Percentiles rank a stretch among this genome's conserved stretches.
Evolutionary conservation across 2,888 invertebrate genomes (phyloP).

Genomic region (Phasia obesa): DNA sequence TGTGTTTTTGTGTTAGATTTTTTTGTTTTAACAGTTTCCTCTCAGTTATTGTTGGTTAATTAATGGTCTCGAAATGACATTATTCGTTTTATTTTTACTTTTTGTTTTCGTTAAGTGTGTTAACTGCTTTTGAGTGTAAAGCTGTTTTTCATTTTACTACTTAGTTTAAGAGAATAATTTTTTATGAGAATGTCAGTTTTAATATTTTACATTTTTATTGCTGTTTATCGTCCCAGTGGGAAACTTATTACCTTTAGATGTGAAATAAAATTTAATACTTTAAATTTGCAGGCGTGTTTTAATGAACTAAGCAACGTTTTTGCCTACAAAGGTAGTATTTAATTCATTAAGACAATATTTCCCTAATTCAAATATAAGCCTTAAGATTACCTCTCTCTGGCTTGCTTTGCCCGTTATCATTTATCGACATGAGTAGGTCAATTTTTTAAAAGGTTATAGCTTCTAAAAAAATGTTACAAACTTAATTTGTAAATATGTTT

Average conservation of each 20-base stretch:
- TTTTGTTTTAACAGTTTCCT: slow-evolving; percentile 18
- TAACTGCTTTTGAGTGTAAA: slow-evolving; percentile 34
- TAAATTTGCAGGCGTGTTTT: no score
- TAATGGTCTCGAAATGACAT: slow-evolving; percentile 65
- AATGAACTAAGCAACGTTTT: no score
- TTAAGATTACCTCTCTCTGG: no score
- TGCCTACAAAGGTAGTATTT: no score
- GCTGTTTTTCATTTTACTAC: slow-evolving; percentile 58
- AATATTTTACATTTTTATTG: slow-evolving; percentile 17
- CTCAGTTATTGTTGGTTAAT: slow-evolving; percentile 46
- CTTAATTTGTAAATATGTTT: no score
- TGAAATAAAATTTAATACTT: no score
- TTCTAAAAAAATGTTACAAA: no score
- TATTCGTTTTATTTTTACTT: slow-evolving; percentile 39
- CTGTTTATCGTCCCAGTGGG: not conserved
- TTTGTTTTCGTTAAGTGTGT: slow-evolving; percentile 8
- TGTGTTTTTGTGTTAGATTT: not conserved
- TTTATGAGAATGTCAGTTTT: slow-evolving; percentile 7
- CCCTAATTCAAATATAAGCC: no score
- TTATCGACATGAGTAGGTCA: no score
- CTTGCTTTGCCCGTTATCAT: no score
- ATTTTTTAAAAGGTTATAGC: no score
- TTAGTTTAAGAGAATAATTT: not conserved
- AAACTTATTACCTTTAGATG: slow-evolving; percentile 13
- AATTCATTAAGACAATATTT: no score